Evolutionary conservation across 2,797 vertebrate species (phyloP), one percentile per base, ranked within the genome.

Genomic region (Myiotriccus ornatus): DNA sequence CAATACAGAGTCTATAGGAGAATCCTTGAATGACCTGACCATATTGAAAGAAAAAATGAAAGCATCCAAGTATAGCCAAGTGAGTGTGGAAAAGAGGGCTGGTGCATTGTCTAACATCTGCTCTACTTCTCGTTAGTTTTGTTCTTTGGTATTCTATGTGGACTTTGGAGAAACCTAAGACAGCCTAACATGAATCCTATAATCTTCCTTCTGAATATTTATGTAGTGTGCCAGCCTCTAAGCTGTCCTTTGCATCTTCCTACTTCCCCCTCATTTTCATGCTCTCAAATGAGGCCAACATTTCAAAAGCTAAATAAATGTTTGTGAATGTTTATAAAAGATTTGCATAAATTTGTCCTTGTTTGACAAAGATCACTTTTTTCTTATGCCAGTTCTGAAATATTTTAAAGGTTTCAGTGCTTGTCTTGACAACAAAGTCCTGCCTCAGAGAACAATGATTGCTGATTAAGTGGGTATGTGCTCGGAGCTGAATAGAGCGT

Each of bases 201-300:
- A 98, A 98, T 98, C 98, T 98, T 98, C 97, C 98, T 97, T 97
- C 96, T 99, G 98, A 98, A 99, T 99, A 99, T 98, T 98, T 98
- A 99, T 98, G 98, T 94, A 97, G 95, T 90, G 97, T 97, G 98
- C 97, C 97, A 97, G 98, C 97, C 97, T 98, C 98, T 98, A 98
- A 98, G 97, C 98, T 98, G 98, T 97, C 98, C 97, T 97, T 98
- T 98, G 97, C 97, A 96, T 98, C 98, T 97, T 96, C 95, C 96
- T 96, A 95, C 96, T 98, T 97, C 97, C 97, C 97, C 97, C 97
- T 97, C 97, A 97, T 97, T 98, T 98, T 97, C 97, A 97, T 97
- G 97, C 97, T 98, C 98, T 98, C 97, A 98, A 98, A 98, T 97
- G 98, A 98, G 98, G 98, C 97, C 98, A 98, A 97, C 97, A 97